Evolutionary conservation across 1,140 invertebrate genomes (phyloP).

Genomic region (Diorhabda sublineata): DNA sequence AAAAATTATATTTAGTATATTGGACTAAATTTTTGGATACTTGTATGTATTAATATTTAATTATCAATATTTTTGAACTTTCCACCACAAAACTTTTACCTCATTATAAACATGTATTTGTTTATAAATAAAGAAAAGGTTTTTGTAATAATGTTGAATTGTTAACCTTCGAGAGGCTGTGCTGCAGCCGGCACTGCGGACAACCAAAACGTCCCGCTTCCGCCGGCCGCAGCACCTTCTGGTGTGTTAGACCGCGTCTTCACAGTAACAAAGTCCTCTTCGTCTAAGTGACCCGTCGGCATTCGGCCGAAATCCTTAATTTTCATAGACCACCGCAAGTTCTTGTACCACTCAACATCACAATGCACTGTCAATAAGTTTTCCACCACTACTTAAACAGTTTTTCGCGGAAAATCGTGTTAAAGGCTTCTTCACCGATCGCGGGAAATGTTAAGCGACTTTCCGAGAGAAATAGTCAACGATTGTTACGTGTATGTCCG

Average conservation of each 20-base stretch:
- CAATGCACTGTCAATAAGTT: constrained; percentile 10
- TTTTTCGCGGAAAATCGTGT: constrained; percentile 11
- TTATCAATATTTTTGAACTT: too few relatives aligned
- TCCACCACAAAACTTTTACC: too few relatives aligned
- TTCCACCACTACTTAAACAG: not conserved
- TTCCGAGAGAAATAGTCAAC: constrained; percentile 44
- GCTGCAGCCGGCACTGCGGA: constrained; percentile 39
- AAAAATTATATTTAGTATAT: too few relatives aligned
- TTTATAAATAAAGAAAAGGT: not conserved
- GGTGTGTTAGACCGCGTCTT: constrained; percentile 48
- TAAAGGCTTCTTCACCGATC: not conserved
- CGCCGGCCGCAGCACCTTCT: constrained; percentile 37
- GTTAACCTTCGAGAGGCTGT: constrained; percentile 13
- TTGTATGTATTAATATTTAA: too few relatives aligned
- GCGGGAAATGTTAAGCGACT: constrained; percentile 34
- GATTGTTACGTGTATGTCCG: constrained; percentile 46
- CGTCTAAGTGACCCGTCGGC: constrained; percentile 47
- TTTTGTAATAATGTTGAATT: not conserved
- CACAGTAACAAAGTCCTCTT: constrained; percentile 46
- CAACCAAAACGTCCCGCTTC: constrained; percentile 46
- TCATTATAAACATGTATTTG: too few relatives aligned
- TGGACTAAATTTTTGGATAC: too few relatives aligned
- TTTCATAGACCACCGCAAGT: constrained; percentile 32
- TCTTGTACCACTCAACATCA: constrained; percentile 19
- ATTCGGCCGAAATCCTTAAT: constrained; percentile 44